Percentiles rank a stretch among this genome's conserved stretches.
phyloP scores from a whole-genome alignment of 1,140 invertebrate genomes.

The Venturia canescens region DNA sequence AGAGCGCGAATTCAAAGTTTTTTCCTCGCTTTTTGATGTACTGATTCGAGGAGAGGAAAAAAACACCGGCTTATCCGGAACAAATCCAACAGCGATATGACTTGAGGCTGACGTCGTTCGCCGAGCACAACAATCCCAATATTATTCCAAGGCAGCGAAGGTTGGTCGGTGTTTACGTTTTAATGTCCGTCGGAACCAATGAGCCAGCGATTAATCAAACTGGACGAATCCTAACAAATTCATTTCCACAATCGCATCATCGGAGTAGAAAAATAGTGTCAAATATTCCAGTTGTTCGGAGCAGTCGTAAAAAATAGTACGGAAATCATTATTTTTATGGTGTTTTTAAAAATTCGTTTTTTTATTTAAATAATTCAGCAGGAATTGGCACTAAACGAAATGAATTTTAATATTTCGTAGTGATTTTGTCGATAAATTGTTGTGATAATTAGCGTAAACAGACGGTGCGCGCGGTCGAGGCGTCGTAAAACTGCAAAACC shows the following conservation, averaged over 20 bases:
- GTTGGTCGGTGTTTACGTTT: background rate
- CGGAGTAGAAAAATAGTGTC: too few relatives aligned
- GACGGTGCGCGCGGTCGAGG: background rate
- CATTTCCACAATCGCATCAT: too few relatives aligned
- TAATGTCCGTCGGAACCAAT: too few relatives aligned
- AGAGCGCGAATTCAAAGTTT: background rate
- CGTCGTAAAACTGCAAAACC: slow-evolving; percentile 22
- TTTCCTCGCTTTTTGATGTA: background rate
- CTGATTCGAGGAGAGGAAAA: background rate
- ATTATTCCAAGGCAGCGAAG: background rate
- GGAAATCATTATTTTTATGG: too few relatives aligned
- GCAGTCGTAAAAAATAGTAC: too few relatives aligned
- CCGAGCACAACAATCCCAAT: background rate
- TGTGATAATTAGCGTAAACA: slow-evolving; percentile 9
- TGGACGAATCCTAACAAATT: too few relatives aligned
- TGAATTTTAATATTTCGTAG: background rate
- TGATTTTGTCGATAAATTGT: background rate
- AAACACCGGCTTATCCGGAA: background rate
- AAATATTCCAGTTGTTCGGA: too few relatives aligned
- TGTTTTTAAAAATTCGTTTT: too few relatives aligned
- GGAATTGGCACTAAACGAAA: background rate
- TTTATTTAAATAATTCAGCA: background rate
- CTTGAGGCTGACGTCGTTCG: background rate
- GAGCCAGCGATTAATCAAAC: too few relatives aligned
- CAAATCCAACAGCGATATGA: slow-evolving; percentile 3